A percentile compares a stretch with the other conserved stretches of the same genome.
Conservation (phyloP, 2,888 invertebrate species). For the Marasmarcha lunaedactyla region DNA sequence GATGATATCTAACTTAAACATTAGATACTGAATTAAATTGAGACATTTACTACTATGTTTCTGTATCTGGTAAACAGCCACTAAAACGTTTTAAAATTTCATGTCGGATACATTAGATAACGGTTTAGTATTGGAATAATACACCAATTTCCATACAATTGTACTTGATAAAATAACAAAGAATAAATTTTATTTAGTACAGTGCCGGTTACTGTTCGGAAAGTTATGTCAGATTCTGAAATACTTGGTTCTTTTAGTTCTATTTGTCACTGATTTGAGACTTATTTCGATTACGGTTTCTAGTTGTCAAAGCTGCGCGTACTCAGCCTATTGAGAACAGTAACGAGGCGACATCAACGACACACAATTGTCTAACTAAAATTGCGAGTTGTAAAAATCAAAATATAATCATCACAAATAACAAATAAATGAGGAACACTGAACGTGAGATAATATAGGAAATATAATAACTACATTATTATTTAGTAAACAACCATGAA, state of each 20-base stretch:
- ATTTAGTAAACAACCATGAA: too few species aligned
- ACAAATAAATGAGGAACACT: conserved; percentile 21
- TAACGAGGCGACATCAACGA: neutral
- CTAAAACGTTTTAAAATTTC: conserved; percentile 25
- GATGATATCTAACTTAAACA: conserved; percentile 68
- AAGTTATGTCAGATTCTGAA: too few species aligned
- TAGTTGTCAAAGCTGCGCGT: too few species aligned
- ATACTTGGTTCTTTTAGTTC: too few species aligned
- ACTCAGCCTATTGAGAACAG: too few species aligned
- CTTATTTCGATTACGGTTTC: too few species aligned
- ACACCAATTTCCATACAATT: conserved; percentile 29
- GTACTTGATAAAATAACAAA: conserved; percentile 31
- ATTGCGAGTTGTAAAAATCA: conserved; percentile 5
- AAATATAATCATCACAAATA: neutral
- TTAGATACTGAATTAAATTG: conserved; percentile 46
- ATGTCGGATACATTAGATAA: conserved; percentile 10
- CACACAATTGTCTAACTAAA: conserved; percentile 10
- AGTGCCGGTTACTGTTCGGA: neutral
- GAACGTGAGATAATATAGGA: conserved; percentile 13
- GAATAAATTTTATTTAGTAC: conserved; percentile 7
- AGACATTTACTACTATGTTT: conserved; percentile 45
- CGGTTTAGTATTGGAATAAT: conserved; percentile 22
- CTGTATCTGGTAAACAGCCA: conserved; percentile 35
- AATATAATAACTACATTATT: conserved; percentile 14
- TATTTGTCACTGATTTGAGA: too few species aligned